A percentile compares a stretch with the other conserved stretches of the same genome.
Conservation (phyloP, 2,113 vertebrate genomes). For the Burhinus bistriatus region DNA sequence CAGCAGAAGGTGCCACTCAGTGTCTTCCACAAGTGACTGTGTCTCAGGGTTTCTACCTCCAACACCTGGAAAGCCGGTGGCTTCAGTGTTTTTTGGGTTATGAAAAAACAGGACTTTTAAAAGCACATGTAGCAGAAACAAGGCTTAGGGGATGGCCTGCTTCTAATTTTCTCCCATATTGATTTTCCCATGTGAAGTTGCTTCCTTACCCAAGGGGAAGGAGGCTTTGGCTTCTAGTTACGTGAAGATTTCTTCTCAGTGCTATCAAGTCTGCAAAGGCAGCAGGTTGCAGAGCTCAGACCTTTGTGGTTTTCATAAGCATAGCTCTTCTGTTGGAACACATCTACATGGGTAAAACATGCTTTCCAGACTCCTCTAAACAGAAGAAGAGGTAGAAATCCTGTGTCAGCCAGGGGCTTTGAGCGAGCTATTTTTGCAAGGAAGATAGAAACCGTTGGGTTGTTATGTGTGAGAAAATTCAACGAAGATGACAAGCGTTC, state of each 20-base stretch:
- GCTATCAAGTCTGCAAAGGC: background rate
- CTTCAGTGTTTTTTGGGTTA: background rate
- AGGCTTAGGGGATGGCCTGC: background rate
- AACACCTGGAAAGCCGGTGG: background rate
- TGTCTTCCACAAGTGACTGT: background rate
- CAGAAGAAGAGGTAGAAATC: background rate
- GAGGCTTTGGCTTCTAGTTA: background rate
- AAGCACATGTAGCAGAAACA: background rate
- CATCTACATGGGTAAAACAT: accelerated
- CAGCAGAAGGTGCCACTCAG: background rate
- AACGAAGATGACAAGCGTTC: background rate
- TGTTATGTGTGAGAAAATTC: background rate
- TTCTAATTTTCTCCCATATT: background rate
- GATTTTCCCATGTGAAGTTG: background rate
- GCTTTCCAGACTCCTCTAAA: background rate
- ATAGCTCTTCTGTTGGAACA: background rate
- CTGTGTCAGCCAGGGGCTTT: background rate
- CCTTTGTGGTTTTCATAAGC: background rate
- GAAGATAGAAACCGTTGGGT: background rate
- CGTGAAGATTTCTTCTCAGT: background rate
- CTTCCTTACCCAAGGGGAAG: background rate
- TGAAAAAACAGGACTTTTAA: background rate
- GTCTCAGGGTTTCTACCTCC: background rate
- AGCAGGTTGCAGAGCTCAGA: background rate
- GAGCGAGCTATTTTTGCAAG: background rate